phyloP scores from a whole-genome alignment of 2,113 vertebrate genomes.

The Tyto alba region DNA sequence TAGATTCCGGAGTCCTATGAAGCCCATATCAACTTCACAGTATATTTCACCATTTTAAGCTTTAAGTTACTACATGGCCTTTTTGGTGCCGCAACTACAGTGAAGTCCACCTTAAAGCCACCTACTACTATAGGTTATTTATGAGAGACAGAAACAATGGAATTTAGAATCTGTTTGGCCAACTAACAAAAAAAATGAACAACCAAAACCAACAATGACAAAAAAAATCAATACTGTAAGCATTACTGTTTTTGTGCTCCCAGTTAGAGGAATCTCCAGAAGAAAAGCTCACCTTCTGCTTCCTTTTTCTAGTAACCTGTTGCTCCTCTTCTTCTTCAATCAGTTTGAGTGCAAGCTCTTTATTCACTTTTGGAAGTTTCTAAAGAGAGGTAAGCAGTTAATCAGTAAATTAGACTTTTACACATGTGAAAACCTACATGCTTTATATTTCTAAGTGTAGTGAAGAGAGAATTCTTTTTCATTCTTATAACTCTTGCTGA shows the following conservation, averaged over 20 bases:
- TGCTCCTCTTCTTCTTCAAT: constrained; percentile 87
- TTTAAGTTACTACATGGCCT: neutral
- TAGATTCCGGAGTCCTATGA: neutral
- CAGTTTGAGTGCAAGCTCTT: constrained; percentile 92
- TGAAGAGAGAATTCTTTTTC: neutral
- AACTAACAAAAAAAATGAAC: neutral
- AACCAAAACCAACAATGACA: neutral
- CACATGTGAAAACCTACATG: neutral
- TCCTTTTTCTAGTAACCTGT: constrained; percentile 78
- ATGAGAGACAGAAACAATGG: neutral
- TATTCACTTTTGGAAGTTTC: constrained; percentile 96
- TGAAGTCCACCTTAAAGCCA: neutral
- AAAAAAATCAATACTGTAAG: neutral
- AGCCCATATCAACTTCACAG: neutral
- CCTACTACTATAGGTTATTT: neutral
- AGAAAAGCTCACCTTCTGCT: constrained; percentile 80
- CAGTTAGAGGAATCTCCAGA: neutral
- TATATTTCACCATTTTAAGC: neutral
- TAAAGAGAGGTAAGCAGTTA: constrained; percentile 32
- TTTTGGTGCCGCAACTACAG: neutral
- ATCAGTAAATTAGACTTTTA: neutral
- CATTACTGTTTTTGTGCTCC: neutral
- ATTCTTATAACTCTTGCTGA: neutral
- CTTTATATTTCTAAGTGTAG: neutral
- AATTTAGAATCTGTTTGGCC: neutral